Evolutionary conservation across 2,888 invertebrate genomes (phyloP).

Genomic region (Prosopocoilus inquinatus): DNA sequence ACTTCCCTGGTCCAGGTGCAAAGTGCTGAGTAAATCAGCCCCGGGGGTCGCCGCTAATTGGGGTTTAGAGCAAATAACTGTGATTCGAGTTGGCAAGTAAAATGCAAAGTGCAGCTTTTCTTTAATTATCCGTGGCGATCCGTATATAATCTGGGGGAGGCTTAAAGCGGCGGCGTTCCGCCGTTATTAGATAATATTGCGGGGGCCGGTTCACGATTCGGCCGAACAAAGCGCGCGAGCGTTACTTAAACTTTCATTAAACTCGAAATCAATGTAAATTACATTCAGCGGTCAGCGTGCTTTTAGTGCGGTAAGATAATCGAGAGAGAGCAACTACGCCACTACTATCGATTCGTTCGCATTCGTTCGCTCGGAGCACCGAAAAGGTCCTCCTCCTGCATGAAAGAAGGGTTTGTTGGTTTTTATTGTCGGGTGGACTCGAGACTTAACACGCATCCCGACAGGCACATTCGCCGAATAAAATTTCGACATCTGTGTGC

Average conservation of each 20-base stretch:
- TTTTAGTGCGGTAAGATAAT: conserved; percentile 43
- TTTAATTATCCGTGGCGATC: conserved; percentile 28
- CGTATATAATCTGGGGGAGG: conserved; percentile 16
- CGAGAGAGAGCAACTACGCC: conserved; percentile 36
- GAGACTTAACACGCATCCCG: too few relatives aligned
- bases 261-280: conserved; percentile 47
- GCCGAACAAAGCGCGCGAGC: conserved; percentile 40
- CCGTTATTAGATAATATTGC: conserved; percentile 28
- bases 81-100: conserved; percentile 7
- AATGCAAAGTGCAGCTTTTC: conserved; percentile 23
- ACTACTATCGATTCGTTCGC: conserved; percentile 34
- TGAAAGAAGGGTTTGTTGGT: too few relatives aligned
- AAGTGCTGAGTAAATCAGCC: neutral
- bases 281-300: conserved; percentile 45
- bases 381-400: neutral
- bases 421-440: too few relatives aligned
- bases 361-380: too few relatives aligned
- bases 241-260: conserved; percentile 46
- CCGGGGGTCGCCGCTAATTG: conserved; percentile 1
- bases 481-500: too few relatives aligned
- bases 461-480: too few relatives aligned
- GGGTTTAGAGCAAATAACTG: conserved; percentile 4
- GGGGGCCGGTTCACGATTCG: conserved; percentile 24
- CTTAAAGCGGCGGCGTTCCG: conserved; percentile 15
- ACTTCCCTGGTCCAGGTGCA: conserved; percentile 1